phyloP scores from a whole-genome alignment of 2,797 vertebrate species.

The Brachyalestes nurse region DNA sequence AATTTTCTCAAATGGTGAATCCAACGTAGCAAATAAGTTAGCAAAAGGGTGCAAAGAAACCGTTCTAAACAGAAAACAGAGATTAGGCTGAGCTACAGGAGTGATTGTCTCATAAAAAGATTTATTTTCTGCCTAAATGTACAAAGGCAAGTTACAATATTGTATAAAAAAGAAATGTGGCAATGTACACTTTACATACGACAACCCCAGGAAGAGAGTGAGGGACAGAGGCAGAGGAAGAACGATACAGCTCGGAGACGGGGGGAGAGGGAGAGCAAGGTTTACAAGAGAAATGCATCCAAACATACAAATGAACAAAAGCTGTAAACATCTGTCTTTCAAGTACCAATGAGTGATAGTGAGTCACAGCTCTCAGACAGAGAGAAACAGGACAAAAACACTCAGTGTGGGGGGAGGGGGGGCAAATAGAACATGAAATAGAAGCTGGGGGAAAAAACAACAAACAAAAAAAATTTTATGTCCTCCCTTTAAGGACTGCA shows the following conservation, averaged over 20 bases:
- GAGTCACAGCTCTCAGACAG: slow-evolving; percentile 43
- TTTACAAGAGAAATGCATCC: slow-evolving; percentile 46
- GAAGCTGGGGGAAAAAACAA: slow-evolving; percentile 13
- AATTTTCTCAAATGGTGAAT: background rate
- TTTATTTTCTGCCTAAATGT: slow-evolving; percentile 88
- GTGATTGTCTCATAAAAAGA: slow-evolving; percentile 92
- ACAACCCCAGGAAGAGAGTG: slow-evolving; percentile 74
- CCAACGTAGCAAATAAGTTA: background rate
- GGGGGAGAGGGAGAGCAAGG: slow-evolving; percentile 46
- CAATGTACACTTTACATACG: slow-evolving; percentile 89
- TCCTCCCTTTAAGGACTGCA: slow-evolving; percentile 45
- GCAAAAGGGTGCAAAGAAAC: background rate
- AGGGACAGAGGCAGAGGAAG: slow-evolving; percentile 39
- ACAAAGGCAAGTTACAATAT: slow-evolving; percentile 83
- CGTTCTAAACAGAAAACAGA: slow-evolving; percentile 25
- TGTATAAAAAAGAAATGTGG: slow-evolving; percentile 84
- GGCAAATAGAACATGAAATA: slow-evolving; percentile 29
- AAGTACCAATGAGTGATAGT: slow-evolving; percentile 67
- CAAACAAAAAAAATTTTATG: background rate
- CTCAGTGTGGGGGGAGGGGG: background rate
- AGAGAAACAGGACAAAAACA: slow-evolving; percentile 11
- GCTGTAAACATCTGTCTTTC: slow-evolving; percentile 71
- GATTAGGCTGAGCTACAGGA: slow-evolving; percentile 78
- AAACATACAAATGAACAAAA: slow-evolving; percentile 59
- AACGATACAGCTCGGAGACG: slow-evolving; percentile 16